Base-by-base conservation (phyloP, 2,888 invertebrate genomes). In the Chloroclystis v-ata region DNA sequence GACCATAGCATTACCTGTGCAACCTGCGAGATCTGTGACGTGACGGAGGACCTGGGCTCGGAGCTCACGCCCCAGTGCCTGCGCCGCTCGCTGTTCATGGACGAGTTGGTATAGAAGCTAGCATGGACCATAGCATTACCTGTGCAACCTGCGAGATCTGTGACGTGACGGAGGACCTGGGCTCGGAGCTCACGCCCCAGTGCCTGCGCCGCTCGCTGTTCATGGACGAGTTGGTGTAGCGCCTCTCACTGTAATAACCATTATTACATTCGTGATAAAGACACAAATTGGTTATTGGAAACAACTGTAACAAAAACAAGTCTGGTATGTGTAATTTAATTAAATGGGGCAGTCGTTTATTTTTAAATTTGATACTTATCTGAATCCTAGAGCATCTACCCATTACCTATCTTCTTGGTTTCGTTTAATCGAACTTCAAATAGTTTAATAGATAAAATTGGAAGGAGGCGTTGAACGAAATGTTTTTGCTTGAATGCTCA, bases 171-270 rank as follows among this genome's bases (percentile, higher is more conserved):
- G 87, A 87, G 0, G 86, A 78, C 0, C 86, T 63, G 0, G 87
- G 84, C 44, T 87, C 87, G 0, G 86, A 86, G 2, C 82, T 77
- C 2, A 82, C 78, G 1, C 77, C 76, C 81, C 83, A 86, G 51
- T 78, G 80, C 1, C 86, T 78, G 5, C 85, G 83, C 1, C 86
- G 75, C 55, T 87, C 86, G 54, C 86, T 84, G 64, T 78, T 83
- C 48, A 85, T 79, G 2, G 86, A 86, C 0, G 86, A 74, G 50
- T 79, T 84, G 26, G 87, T 86, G 63, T 72, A 83, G 1, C 87
- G 81, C 6, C 87, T 65, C 52, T 87, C 87, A 50, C 87, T 85
- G 48, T 2, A 35, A 35, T 10, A 14, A 32, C 4, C 4, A 5
- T 16, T 33, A 26, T 6, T 26, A 26, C 9, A 26, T 3, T 1